Base-by-base conservation (phyloP, 2,797 vertebrate species). In the Alouatta caraya region DNA sequence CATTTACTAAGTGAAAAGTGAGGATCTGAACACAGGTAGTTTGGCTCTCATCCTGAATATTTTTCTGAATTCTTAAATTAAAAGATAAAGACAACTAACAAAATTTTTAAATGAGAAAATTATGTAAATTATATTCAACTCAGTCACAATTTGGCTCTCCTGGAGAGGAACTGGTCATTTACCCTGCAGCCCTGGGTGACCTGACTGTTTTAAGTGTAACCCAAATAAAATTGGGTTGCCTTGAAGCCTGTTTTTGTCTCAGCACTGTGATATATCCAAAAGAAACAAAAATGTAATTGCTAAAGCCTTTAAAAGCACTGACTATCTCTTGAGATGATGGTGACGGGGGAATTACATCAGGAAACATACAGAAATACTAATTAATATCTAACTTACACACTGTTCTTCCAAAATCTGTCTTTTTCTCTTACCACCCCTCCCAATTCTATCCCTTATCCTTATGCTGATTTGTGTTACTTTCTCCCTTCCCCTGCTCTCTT, bases 281-380 rank as follows among this genome's bases (percentile, higher is more conserved):
- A 86, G 76, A 95, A 96, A 93, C 80, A 96, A 94, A 96, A 92
- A 81, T 78, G 73, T 93, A 96, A 92, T 96, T 97, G 86, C 42
- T 80, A 87, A 88, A 80, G 48, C 28, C 75, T 94, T 96, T 95
- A 80, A 95, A 93, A 95, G 39, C 37, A 88, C 57, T 70, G 17
- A 86, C 50, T 13, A 84, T 89, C 93, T 94, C 90, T 76, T 94
- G 75, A 97, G 83, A 96, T 76, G 61, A 61, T 75, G 37, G 30
- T 90, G 55, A 75, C 14, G 39, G 52, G 52, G 26, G 17, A 57
- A 88, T 80, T 94, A 73, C 82, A 88, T 73, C 78, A 93, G 52
- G 39, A 93, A 97, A 93, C 57, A 87, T 79, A 61, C 10, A 88
- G 73, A 37, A 96, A 97, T 61, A 59, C 81, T 96, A 95, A 94